A percentile compares a stretch with the other conserved stretches of the same genome.
phyloP scores from a whole-genome alignment of 2,888 invertebrate genomes.

The Trichopria drosophilae region DNA sequence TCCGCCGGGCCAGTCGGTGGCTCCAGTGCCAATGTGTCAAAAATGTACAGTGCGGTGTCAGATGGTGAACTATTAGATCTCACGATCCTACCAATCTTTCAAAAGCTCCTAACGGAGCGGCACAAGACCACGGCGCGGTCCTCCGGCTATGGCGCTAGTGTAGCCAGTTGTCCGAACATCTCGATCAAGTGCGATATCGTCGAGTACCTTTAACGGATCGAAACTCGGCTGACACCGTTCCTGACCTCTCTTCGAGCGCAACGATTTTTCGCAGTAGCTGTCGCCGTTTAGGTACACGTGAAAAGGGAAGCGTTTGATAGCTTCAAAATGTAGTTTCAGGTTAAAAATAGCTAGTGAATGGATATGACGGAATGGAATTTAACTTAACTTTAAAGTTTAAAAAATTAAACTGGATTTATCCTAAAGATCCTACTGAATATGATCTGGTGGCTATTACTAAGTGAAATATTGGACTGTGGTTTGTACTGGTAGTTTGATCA shows the following conservation, averaged over 20 bases:
- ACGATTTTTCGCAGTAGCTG: conserved; percentile 1
- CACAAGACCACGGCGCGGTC: conserved; percentile 71
- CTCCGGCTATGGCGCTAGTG: conserved; percentile 71
- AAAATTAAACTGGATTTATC: too few species aligned
- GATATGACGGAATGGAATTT: too few species aligned
- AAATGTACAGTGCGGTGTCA: conserved; percentile 78
- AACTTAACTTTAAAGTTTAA: too few species aligned
- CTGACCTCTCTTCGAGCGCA: not conserved
- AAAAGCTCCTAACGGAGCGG: conserved; percentile 84
- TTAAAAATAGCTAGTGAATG: too few species aligned
- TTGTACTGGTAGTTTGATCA: too few species aligned
- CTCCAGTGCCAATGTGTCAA: conserved; percentile 40
- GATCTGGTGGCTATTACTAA: too few species aligned
- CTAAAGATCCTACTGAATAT: too few species aligned
- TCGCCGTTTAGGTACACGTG: not conserved
- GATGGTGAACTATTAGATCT: conserved; percentile 83
- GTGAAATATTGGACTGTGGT: too few species aligned
- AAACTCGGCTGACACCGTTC: not conserved
- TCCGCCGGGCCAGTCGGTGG: conserved; percentile 38
- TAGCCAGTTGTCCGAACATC: conserved; percentile 90
- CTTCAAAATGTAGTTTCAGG: too few species aligned
- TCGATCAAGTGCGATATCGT: conserved; percentile 95
- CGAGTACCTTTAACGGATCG: conserved; percentile 77
- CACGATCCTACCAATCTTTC: conserved; percentile 88
- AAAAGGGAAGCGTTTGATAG: not conserved